Evolutionary conservation across 2,797 vertebrate genomes (phyloP), one percentile per base, ranked within the genome.

Genomic region (Erethizon dorsatum): DNA sequence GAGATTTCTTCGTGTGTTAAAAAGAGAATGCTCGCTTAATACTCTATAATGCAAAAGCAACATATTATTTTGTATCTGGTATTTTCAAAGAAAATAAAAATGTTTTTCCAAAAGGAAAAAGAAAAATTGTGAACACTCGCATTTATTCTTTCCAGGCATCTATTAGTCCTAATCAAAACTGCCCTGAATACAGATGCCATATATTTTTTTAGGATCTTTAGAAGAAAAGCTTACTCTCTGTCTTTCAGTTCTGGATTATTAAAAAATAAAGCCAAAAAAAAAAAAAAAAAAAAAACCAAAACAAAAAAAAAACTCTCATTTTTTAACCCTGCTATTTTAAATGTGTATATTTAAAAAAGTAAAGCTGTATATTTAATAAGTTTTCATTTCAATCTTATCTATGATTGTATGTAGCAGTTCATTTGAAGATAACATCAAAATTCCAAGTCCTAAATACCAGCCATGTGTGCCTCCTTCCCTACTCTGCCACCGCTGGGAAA

Each of bases 21-120:
- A 80, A 80, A 67, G 75, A 89, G 91, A 95, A 89, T 73, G 45
- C 85, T 57, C 11, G 6, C 13, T 52, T 59, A 17, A 47, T 41
- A 47, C 28, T 61, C 50, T n/a, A 31, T 4, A 4, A 33, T 20
- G 14, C 37, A 56, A 89, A 94, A 91, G 22, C 47, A 87, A 45
- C 8, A 1, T 93, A 37, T 82, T 88, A 95, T 88, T 95, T 94
- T 28, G 22, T 67, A 50, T 63, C 92, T 94, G 91, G 69, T n/a
- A 52, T 89, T 89, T 96, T 89, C 69, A 75, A 89, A 91, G 83
- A 83, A 57, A 92, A 56, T 67, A 20, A 83, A 67, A 88, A n/a
- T 56, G 52, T 45, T 93, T 95, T 90, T 73, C 79, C 45, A 85
- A 80, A 92, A 77, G 65, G 67, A 59, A 69, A 77, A 61, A 94